phyloP scores from a whole-genome alignment of 2,113 vertebrate genomes.

The Dipodomys stephensi region DNA sequence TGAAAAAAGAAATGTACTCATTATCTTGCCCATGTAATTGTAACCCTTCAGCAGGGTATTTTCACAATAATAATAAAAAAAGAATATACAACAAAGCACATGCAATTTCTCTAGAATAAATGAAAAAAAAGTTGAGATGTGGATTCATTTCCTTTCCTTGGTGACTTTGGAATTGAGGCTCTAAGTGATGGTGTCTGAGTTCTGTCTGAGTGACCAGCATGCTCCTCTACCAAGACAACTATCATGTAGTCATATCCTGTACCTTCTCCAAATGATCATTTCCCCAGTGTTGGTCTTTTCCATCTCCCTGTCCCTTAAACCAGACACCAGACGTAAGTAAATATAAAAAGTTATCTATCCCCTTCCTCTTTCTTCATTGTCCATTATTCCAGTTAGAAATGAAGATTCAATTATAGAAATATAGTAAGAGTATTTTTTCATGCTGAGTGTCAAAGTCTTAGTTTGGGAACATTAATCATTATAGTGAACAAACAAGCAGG shows the following conservation, averaged over 20 bases:
- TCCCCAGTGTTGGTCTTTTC: not conserved
- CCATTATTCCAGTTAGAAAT: slow-evolving; percentile 19
- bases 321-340: not conserved
- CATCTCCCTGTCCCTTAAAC: not conserved
- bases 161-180: not conserved
- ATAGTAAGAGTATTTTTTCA: not conserved
- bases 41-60: too few relatives aligned
- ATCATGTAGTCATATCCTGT: too few relatives aligned
- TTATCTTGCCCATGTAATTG: too few relatives aligned
- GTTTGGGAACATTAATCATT: not conserved
- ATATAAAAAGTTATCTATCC: not conserved
- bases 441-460: not conserved
- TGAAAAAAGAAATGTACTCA: too few relatives aligned
- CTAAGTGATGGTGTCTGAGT: not conserved
- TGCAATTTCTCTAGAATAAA: too few relatives aligned
- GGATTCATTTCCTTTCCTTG: not conserved
- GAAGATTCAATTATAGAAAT: slow-evolving; percentile 20
- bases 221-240: accelerated
- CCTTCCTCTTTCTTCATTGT: not conserved
- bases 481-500: not conserved
- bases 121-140: too few relatives aligned
- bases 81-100: too few relatives aligned
- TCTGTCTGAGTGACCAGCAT: not conserved
- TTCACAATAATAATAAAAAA: too few relatives aligned
- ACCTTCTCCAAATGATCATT: not conserved